phyloP scores from a whole-genome alignment of 1,140 invertebrate genomes.

The Stegodyphus mimosarum region DNA sequence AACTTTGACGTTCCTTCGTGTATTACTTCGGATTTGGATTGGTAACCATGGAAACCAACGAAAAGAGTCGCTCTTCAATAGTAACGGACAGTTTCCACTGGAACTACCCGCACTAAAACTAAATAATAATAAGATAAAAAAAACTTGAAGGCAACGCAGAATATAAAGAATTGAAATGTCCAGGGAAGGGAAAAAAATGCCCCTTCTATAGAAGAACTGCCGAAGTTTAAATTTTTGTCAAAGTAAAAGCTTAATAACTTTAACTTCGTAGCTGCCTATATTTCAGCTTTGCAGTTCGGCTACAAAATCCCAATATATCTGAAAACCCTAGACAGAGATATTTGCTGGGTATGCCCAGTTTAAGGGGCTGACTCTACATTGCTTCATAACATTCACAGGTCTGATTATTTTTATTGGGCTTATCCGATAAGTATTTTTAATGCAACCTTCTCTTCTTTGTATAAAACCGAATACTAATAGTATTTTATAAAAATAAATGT shows the following conservation, averaged over 20 bases:
- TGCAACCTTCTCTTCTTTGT: no score
- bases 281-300: slow-evolving; percentile 12
- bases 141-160: background rate
- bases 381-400: no score
- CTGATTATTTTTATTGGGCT: no score
- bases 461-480: no score
- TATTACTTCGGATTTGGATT: slow-evolving; percentile 58
- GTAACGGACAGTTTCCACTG: slow-evolving; percentile 41
- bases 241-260: slow-evolving; percentile 45
- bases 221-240: slow-evolving; percentile 15
- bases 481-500: no score
- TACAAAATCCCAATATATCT: slow-evolving; percentile 34
- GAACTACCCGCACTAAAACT: slow-evolving; percentile 43
- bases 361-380: background rate
- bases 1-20: slow-evolving; percentile 59
- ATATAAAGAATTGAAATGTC: slow-evolving; percentile 50
- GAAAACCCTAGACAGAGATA: slow-evolving; percentile 12
- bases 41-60: slow-evolving; percentile 41
- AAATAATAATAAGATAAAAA: slow-evolving; percentile 53
- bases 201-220: background rate
- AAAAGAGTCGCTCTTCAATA: slow-evolving; percentile 48
- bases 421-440: no score
- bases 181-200: background rate
- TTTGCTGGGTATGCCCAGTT: background rate
- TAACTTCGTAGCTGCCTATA: slow-evolving; percentile 17